Evolutionary conservation across 1,140 invertebrate species (phyloP).

Genomic region (Cydia pomonella): DNA sequence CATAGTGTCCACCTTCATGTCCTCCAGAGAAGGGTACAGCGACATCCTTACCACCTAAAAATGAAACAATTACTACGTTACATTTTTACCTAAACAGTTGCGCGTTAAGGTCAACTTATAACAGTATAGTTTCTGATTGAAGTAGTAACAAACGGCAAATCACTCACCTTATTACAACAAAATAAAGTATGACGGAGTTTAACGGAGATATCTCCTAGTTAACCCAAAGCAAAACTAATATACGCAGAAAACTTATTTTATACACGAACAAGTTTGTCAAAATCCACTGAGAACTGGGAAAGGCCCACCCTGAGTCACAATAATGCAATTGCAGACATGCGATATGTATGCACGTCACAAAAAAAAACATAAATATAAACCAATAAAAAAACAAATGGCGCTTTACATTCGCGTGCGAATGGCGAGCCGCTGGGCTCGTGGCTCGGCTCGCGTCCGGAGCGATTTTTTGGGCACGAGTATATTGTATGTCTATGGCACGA

Average conservation of each 20-base stretch:
- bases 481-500: too few relatives aligned
- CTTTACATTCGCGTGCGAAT: too few relatives aligned
- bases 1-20: constrained; percentile 96
- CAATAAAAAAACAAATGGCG: background rate
- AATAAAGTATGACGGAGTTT: background rate
- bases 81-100: background rate
- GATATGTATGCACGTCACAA: constrained; percentile 4
- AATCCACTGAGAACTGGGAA: background rate
- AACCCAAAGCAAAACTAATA: background rate
- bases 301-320: constrained; percentile 31
- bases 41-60: constrained; percentile 80
- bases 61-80: background rate
- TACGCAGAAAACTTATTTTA: too few relatives aligned
- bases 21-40: constrained; percentile 95
- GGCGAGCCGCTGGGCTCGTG: too few relatives aligned
- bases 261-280: background rate
- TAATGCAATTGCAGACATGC: constrained; percentile 5
- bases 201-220: background rate
- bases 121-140: background rate
- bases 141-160: background rate
- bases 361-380: constrained; percentile 20
- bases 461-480: too few relatives aligned
- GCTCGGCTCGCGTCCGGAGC: too few relatives aligned
- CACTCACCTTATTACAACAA: constrained; percentile 22
- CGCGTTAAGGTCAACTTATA: background rate